Evolutionary conservation across 2,797 vertebrate species (phyloP).

Genomic region (Pteropus rufus): DNA sequence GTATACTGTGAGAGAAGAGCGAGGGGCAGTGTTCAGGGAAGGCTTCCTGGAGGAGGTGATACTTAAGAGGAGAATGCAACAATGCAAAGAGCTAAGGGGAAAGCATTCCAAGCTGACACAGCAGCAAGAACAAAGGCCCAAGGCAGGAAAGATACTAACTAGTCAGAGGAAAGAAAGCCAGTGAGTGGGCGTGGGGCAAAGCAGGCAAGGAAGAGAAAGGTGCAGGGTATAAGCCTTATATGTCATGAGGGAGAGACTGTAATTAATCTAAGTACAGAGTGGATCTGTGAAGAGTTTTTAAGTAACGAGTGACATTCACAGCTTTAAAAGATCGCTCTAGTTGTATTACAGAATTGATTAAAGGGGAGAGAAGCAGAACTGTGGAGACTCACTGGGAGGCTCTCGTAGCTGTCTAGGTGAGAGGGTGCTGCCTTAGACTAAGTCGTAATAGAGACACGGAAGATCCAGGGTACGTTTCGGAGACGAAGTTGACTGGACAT

Average conservation of each 20-base stretch:
- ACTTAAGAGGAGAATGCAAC: neutral
- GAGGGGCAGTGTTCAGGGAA: neutral
- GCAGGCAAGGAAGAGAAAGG: neutral
- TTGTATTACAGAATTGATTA: neutral
- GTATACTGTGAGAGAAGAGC: neutral
- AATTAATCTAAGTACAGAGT: neutral
- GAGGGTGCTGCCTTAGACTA: neutral
- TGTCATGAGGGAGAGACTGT: neutral
- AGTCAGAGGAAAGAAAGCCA: neutral
- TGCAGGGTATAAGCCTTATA: fast-evolving
- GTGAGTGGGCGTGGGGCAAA: neutral
- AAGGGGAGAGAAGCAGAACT: neutral
- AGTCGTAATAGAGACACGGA: neutral
- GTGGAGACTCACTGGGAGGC: neutral
- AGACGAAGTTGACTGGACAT: neutral
- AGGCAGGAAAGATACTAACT: neutral
- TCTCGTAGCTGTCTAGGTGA: neutral
- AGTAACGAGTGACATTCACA: neutral
- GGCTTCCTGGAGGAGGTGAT: neutral
- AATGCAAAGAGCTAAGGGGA: neutral
- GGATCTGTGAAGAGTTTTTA: neutral
- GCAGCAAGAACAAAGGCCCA: neutral
- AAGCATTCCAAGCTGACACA: neutral
- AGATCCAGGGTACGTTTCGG: neutral
- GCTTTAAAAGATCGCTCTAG: neutral